These are phyloP conservation scores for Eupithecia insigniata DNA, from an alignment of 2,888 invertebrate genomes.

Conservation along the genomic window DNA sequence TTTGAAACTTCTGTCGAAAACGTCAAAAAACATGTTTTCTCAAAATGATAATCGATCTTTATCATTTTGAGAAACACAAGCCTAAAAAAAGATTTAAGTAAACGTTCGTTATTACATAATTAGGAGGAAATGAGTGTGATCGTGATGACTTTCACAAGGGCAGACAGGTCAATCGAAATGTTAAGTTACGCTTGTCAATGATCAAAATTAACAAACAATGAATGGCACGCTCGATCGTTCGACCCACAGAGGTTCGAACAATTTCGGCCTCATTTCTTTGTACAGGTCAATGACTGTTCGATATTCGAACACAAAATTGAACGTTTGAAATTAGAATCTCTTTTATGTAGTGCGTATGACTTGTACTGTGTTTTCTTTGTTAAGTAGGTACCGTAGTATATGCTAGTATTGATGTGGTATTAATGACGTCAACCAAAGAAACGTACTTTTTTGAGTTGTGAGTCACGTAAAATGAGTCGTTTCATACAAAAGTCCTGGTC, in stretches of 20 bases:
- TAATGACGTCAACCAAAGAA: background rate
- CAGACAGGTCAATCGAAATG: background rate
- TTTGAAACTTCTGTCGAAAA: too few species aligned
- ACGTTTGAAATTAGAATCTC: background rate
- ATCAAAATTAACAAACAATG: slow-evolving; percentile 18
- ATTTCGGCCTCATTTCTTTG: slow-evolving; percentile 21
- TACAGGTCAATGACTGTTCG: slow-evolving; percentile 9
- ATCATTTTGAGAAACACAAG: too few species aligned
- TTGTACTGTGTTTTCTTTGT: too few species aligned
- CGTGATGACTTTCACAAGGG: background rate
- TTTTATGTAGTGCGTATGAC: background rate
- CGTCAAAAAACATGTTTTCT: too few species aligned
- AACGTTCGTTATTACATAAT: too few species aligned
- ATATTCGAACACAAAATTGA: slow-evolving; percentile 1
- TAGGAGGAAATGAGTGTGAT: background rate
- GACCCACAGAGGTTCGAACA: background rate
- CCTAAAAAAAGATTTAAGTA: too few species aligned
- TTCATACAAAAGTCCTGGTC: too few species aligned
- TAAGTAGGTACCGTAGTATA: too few species aligned
- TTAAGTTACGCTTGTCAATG: background rate
- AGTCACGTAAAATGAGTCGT: background rate
- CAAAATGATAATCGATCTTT: too few species aligned
- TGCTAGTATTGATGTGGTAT: too few species aligned
- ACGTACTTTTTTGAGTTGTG: background rate
- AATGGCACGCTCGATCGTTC: background rate